Percentiles rank a stretch among this genome's conserved stretches.
Conservation (phyloP, 2,888 invertebrate species). For the Polylopha cassiicola region DNA sequence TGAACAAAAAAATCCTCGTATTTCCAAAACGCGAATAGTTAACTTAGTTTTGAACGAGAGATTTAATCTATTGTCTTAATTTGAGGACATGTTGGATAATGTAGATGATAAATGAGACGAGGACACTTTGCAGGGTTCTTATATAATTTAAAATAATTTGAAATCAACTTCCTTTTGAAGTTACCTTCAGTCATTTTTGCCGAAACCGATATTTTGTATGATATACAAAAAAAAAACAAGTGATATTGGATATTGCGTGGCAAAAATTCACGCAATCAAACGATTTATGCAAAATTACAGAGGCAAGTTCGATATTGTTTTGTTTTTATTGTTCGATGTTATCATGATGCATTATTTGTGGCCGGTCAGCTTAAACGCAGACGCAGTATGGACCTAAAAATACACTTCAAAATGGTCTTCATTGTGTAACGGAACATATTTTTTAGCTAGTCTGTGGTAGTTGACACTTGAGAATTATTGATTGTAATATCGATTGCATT, state of each 20-base stretch:
- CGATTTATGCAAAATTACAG: not conserved
- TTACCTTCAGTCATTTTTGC: constrained; percentile 4
- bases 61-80: not conserved
- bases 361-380: not conserved
- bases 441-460: no score
- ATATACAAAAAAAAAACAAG: constrained; percentile 5
- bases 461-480: no score
- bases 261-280: constrained; percentile 1
- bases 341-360: not conserved
- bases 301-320: not conserved
- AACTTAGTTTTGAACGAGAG: constrained; percentile 13
- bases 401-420: constrained; percentile 2
- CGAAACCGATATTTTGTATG: constrained; percentile 7
- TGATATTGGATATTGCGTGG: constrained; percentile 6
- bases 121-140: constrained; percentile 3
- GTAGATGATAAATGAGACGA: constrained; percentile 10
- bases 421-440: no score
- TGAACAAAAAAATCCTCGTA: constrained; percentile 7
- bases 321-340: no score
- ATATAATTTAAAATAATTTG: constrained; percentile 10
- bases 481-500: no score
- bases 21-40: constrained; percentile 12
- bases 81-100: constrained; percentile 11
- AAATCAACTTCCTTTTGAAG: constrained; percentile 6
- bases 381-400: not conserved